phyloP scores from a whole-genome alignment of 2,888 invertebrate genomes.

The Autographa gamma region DNA sequence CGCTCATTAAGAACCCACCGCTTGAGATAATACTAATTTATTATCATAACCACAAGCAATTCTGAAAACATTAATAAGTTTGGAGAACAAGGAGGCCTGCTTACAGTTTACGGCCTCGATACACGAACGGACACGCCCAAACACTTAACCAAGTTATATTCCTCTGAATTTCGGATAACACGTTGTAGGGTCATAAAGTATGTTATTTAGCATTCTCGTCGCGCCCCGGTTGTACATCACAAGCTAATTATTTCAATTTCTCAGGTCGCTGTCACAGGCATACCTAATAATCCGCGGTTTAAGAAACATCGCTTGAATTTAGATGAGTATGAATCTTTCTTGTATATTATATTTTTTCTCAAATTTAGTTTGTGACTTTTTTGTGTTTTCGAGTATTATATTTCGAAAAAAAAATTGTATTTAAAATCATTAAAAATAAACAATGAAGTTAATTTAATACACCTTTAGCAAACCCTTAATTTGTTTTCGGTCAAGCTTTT shows the following conservation, averaged over 20 bases:
- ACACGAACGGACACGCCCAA: conserved; percentile 54
- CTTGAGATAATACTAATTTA: conserved; percentile 3
- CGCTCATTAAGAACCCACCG: conserved; percentile 1
- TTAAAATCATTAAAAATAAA: not conserved
- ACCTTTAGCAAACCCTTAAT: not conserved
- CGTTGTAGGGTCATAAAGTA: conserved; percentile 42
- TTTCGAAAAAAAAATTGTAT: not conserved
- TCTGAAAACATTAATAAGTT: conserved; percentile 17
- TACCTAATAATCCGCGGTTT: conserved; percentile 75
- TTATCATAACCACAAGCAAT: conserved; percentile 5
- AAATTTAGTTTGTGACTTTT: conserved; percentile 8
- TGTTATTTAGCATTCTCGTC: conserved; percentile 60
- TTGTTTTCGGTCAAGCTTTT: conserved; percentile 8
- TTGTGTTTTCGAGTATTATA: not conserved
- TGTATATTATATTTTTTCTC: conserved; percentile 21
- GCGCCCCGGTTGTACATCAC: conserved; percentile 72
- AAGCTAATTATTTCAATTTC: conserved; percentile 84
- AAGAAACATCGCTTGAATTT: conserved; percentile 75
- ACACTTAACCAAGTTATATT: conserved; percentile 50
- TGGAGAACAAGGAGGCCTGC: conserved; percentile 18
- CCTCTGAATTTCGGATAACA: conserved; percentile 43
- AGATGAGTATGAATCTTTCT: conserved; percentile 63
- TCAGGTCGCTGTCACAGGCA: conserved; percentile 76
- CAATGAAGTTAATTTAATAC: not conserved
- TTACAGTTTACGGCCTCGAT: conserved; percentile 28